These are phyloP conservation scores for Hartigia nigra DNA, from an alignment of 2,888 invertebrate genomes.

Conservation along the genomic window DNA sequence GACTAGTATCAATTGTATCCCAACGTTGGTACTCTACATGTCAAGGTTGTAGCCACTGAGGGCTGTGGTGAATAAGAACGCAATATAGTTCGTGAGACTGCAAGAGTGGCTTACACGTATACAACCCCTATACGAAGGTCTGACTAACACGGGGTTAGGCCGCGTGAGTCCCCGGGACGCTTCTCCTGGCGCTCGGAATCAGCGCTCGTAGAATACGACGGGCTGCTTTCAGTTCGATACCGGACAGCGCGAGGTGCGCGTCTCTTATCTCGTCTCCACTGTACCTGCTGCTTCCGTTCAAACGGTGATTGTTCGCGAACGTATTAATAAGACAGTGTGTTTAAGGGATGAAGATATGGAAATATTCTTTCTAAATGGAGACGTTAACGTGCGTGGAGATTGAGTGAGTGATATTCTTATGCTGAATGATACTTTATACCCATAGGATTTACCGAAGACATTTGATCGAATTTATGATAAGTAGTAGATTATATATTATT, in stretches of 20 bases:
- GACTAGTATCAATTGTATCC: not conserved
- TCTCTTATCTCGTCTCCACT: slow-evolving; percentile 8
- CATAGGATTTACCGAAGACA: not conserved
- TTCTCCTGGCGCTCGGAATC: slow-evolving; percentile 7
- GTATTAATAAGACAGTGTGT: not conserved
- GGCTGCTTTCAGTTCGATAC: slow-evolving; percentile 43
- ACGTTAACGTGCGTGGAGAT: not conserved
- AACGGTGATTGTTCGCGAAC: not conserved
- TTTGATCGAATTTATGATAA: not conserved
- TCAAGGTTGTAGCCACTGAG: not conserved
- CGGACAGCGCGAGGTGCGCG: slow-evolving; percentile 39
- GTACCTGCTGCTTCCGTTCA: not conserved
- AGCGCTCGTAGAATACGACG: slow-evolving; percentile 12
- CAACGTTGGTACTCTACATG: not conserved
- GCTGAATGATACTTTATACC: not conserved
- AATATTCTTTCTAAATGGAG: not conserved
- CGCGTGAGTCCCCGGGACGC: slow-evolving; percentile 8
- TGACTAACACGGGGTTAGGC: slow-evolving; percentile 3
- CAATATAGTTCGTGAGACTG: not conserved
- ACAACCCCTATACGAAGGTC: not conserved
- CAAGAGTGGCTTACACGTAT: not conserved
- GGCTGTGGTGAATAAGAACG: not conserved
- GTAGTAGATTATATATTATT: not conserved
- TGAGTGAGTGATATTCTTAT: not conserved
- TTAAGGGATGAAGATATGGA: not conserved